Conservation (phyloP, 2,797 vertebrate genomes). For the Salmo trutta region DNA sequence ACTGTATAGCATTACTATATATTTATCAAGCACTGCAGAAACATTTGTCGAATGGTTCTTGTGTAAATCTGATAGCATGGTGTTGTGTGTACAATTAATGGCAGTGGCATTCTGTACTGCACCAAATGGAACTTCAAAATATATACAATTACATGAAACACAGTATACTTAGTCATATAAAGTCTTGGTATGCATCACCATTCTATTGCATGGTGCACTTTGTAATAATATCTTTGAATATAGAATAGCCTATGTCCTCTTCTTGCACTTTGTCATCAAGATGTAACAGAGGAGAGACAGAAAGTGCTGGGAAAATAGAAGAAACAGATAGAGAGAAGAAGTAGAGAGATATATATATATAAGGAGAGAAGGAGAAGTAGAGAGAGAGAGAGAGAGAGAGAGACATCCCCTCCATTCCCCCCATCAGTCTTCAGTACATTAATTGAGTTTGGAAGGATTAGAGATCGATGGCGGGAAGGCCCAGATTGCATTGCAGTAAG, state of each 20-base stretch:
- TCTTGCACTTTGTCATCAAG: neutral
- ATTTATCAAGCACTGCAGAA: conserved; percentile 40
- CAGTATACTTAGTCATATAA: neutral
- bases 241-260: neutral
- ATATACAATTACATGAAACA: neutral
- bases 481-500: conserved; percentile 65
- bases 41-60: conserved; percentile 34
- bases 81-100: conserved; percentile 33
- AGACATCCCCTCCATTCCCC: conserved; percentile 30
- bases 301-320: neutral
- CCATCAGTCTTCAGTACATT: conserved; percentile 61
- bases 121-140: neutral
- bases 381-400: conserved; percentile 22
- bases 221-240: neutral
- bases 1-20: conserved; percentile 38
- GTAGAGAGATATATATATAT: no score
- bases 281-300: neutral
- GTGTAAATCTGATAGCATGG: conserved; percentile 14
- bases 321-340: neutral
- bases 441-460: conserved; percentile 78
- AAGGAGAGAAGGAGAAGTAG: neutral
- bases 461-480: conserved; percentile 66
- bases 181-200: neutral
- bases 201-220: neutral
- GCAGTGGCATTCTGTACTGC: conserved; percentile 19